phyloP scores from a whole-genome alignment of 2,797 vertebrate species.

The Lagodon rhomboides region DNA sequence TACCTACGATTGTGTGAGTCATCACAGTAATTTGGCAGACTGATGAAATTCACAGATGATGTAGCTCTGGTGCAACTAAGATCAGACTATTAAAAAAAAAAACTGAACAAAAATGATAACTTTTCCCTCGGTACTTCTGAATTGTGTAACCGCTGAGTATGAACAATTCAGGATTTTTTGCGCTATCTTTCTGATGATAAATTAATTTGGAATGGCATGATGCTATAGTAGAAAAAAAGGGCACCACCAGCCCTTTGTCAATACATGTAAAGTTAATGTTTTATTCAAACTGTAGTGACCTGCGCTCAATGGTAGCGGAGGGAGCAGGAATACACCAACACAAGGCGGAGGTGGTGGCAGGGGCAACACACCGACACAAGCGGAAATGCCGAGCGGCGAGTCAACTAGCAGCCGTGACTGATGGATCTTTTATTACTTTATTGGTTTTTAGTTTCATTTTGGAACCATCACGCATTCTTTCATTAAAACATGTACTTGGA shows the following conservation, averaged over 20 bases:
- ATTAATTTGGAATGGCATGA: neutral
- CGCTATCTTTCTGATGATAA: neutral
- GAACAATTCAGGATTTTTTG: neutral
- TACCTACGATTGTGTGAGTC: constrained; percentile 1
- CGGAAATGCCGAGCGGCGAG: constrained; percentile 2
- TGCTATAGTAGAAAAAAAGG: neutral
- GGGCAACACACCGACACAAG: neutral
- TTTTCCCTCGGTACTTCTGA: neutral
- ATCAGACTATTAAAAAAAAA: neutral
- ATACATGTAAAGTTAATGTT: neutral
- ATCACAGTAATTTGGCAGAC: neutral
- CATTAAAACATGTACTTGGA: neutral
- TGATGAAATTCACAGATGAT: neutral
- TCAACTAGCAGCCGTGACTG: neutral
- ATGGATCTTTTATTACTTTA: too few species aligned
- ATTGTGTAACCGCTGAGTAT: neutral
- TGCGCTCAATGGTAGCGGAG: neutral
- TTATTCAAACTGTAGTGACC: neutral
- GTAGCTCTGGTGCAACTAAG: too few species aligned
- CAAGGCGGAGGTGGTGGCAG: neutral
- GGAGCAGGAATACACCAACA: neutral
- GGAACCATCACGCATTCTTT: neutral
- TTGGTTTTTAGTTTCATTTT: too few species aligned
- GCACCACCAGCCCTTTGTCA: neutral
- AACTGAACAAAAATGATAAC: neutral